Conservation (phyloP, 2,113 vertebrate genomes). For the Axis porcinus region DNA sequence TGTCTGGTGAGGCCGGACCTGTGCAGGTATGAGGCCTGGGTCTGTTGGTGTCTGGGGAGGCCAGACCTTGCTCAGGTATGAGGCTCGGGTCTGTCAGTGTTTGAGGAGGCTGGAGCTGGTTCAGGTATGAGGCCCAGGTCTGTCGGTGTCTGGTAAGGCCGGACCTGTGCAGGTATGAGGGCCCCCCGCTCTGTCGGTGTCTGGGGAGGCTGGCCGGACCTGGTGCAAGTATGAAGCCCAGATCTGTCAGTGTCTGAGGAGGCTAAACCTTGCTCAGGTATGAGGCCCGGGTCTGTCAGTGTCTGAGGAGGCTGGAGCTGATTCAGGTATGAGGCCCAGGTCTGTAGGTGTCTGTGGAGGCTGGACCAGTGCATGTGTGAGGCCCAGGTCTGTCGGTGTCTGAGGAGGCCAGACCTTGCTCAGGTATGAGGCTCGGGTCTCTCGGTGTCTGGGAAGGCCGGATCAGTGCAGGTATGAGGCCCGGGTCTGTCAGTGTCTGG, state of each 20-base stretch:
- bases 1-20: background rate
- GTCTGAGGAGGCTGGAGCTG: fast-evolving
- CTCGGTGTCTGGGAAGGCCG: fast-evolving
- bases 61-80: fast-evolving
- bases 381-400: fast-evolving
- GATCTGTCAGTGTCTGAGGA: background rate
- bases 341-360: background rate
- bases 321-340: background rate
- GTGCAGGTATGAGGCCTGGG: background rate
- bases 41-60: background rate
- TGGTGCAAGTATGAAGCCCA: background rate
- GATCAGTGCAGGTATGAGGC: background rate
- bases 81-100: fast-evolving
- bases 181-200: fast-evolving
- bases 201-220: too few relatives aligned
- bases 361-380: background rate
- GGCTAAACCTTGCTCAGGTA: fast-evolving
- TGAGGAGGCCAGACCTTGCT: fast-evolving
- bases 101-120: background rate
- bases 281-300: fast-evolving
- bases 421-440: background rate
- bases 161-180: background rate
- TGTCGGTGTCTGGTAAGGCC: fast-evolving
- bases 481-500: background rate
- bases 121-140: fast-evolving